These are phyloP conservation scores for Limnephilus lunatus DNA, from an alignment of 2,888 invertebrate species.

Conservation along the genomic window DNA sequence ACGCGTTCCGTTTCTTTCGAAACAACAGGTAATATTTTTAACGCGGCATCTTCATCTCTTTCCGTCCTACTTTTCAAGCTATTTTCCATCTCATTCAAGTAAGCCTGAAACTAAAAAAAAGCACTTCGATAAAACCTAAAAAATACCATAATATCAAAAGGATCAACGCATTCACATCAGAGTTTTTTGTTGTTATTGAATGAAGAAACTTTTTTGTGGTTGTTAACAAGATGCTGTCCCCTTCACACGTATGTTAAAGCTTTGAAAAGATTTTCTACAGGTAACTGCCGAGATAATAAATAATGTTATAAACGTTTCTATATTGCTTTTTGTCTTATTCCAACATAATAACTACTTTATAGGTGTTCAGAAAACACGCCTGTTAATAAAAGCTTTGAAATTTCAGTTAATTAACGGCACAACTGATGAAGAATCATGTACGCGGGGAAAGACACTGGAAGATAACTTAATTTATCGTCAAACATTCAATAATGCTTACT, in stretches of 20 bases:
- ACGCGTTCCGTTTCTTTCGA: constrained; percentile 41
- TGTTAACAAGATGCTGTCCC: not conserved
- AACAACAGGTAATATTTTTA: constrained; percentile 48
- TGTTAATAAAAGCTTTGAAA: not conserved
- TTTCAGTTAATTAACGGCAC: not conserved
- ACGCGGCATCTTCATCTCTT: not conserved
- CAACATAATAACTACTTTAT: not conserved
- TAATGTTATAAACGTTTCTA: not conserved
- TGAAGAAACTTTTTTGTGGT: not conserved
- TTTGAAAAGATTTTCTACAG: not conserved
- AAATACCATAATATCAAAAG: not conserved
- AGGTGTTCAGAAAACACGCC: not conserved
- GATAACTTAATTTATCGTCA: not conserved
- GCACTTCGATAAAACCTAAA: not conserved
- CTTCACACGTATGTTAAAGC: not conserved
- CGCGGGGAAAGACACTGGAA: not conserved
- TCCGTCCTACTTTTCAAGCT: not conserved
- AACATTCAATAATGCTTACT: not conserved
- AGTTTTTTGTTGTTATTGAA: not conserved
- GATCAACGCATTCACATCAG: not conserved
- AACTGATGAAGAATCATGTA: not conserved
- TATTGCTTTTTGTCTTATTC: not conserved
- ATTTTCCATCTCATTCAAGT: constrained; percentile 48
- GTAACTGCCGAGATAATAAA: not conserved
- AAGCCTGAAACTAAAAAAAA: not conserved